Percentiles rank a stretch among this genome's conserved stretches.
phyloP scores from a whole-genome alignment of 2,888 invertebrate species.

The Uloborus plumipes region DNA sequence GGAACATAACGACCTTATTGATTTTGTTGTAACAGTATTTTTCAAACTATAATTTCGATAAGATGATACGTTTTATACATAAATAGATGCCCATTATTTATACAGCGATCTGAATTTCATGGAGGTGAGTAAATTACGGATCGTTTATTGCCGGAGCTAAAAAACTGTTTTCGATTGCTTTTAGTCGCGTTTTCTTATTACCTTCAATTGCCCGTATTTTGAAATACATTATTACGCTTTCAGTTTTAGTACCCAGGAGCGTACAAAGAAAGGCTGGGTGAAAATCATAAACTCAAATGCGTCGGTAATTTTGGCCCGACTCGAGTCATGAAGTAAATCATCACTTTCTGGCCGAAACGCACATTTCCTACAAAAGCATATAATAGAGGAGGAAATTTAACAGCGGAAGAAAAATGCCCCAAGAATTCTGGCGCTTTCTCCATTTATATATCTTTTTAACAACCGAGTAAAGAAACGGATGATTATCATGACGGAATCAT shows the following conservation, averaged over 20 bases:
- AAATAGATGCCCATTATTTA: neutral
- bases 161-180: conserved; percentile 4
- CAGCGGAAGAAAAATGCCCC: neutral
- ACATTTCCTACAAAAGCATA: neutral
- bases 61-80: too few species aligned
- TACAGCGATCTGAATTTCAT: neutral
- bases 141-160: neutral
- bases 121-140: neutral
- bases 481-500: conserved; percentile 16
- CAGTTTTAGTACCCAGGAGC: neutral
- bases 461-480: neutral
- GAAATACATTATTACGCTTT: conserved; percentile 1
- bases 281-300: conserved; percentile 12
- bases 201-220: conserved; percentile 6
- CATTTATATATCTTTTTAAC: conserved; percentile 5
- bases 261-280: neutral
- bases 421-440: neutral
- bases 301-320: conserved; percentile 3
- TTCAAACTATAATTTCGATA: too few species aligned
- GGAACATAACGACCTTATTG: too few species aligned
- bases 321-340: conserved; percentile 14
- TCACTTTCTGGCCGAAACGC: neutral
- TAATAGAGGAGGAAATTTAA: neutral
- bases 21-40: too few species aligned
- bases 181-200: neutral